Evolutionary conservation across 2,888 invertebrate species (phyloP).

Genomic region (Netelia inedita): DNA sequence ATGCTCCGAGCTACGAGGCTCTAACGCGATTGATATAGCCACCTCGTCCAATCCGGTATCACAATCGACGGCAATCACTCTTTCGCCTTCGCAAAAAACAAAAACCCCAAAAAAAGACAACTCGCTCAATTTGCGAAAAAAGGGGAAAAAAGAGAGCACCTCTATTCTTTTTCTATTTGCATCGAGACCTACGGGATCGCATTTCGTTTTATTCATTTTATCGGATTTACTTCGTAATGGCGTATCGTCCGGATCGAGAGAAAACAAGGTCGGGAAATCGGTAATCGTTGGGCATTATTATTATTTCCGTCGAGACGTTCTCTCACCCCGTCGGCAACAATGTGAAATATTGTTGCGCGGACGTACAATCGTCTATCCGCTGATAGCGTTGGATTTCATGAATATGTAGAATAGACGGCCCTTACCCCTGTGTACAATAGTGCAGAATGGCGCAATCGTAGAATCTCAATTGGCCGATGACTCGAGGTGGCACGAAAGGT

Average conservation of each 20-base stretch:
- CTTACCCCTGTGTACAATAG: background rate
- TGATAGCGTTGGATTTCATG: background rate
- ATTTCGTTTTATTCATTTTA: too few relatives aligned
- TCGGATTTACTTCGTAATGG: too few relatives aligned
- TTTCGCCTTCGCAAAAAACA: conserved; percentile 4
- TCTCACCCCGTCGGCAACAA: too few relatives aligned
- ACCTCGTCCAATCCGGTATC: conserved; percentile 13
- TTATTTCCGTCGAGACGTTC: too few relatives aligned
- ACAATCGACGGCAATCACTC: conserved; percentile 17
- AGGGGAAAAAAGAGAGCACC: too few relatives aligned
- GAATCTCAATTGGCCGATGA: conserved; percentile 68
- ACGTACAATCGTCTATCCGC: background rate
- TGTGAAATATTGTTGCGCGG: too few relatives aligned
- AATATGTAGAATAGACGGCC: background rate
- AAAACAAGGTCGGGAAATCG: too few relatives aligned
- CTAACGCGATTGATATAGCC: conserved; percentile 58
- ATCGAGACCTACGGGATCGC: too few relatives aligned
- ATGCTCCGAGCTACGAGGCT: conserved; percentile 41
- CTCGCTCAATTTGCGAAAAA: background rate
- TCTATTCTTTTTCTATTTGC: too few relatives aligned
- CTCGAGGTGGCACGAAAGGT: conserved; percentile 70
- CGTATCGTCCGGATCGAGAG: too few relatives aligned
- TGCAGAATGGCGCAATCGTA: conserved; percentile 1
- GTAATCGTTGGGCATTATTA: too few relatives aligned
- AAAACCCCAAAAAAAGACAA: conserved; percentile 9